Conservation (phyloP, 2,888 invertebrate genomes). For the Willowsia nigromaculata region DNA sequence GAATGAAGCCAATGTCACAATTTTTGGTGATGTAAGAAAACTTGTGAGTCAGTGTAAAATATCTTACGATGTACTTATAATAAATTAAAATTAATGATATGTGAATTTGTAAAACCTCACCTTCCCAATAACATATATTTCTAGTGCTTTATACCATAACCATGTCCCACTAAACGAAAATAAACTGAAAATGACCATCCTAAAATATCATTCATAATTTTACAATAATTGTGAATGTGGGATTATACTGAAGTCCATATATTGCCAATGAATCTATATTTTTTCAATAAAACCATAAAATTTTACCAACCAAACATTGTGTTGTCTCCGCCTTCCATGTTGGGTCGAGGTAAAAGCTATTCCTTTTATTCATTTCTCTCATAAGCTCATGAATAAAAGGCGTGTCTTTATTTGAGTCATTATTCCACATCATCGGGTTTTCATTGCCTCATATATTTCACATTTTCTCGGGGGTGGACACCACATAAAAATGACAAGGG, state of each 20-base stretch:
- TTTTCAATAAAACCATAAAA: constrained; percentile 56
- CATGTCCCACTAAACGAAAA: not conserved
- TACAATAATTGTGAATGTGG: not conserved
- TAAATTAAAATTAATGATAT: constrained; percentile 20
- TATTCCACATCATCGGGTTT: constrained; percentile 66
- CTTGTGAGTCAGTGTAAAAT: not conserved
- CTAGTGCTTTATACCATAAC: not conserved
- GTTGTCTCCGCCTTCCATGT: constrained; percentile 53
- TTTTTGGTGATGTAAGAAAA: not conserved
- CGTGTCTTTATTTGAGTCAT: constrained; percentile 65
- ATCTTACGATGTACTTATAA: not conserved
- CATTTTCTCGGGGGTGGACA: constrained; percentile 50
- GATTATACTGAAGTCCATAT: not conserved
- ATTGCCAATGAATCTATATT: constrained; percentile 11
- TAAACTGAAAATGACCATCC: not conserved
- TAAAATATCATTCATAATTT: constrained; percentile 18
- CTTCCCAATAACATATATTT: constrained; percentile 1
- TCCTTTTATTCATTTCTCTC: constrained; percentile 43
- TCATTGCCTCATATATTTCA: constrained; percentile 64
- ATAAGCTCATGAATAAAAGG: constrained; percentile 62
- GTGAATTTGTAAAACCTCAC: constrained; percentile 8
- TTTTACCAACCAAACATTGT: constrained; percentile 41
- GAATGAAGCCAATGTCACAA: not conserved
- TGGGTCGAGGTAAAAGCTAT: constrained; percentile 31
- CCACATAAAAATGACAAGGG: constrained; percentile 25